phyloP scores from a whole-genome alignment of 1,140 invertebrate species.

The Samia ricini region DNA sequence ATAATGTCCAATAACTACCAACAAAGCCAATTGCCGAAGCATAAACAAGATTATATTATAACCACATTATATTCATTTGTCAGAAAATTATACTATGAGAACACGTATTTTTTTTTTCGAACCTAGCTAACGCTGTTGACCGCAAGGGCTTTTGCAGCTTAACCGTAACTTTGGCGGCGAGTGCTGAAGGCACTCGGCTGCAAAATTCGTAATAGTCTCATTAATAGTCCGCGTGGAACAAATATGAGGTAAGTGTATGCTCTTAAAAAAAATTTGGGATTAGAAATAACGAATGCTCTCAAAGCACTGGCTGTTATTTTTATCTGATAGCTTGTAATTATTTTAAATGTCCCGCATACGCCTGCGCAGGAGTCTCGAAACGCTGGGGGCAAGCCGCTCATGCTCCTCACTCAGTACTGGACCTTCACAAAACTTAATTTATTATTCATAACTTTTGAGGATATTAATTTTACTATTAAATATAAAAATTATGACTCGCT shows the following conservation, averaged over 20 bases:
- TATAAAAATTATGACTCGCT: background rate
- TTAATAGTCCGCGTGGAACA: constrained; percentile 48
- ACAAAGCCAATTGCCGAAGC: background rate
- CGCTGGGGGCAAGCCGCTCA: constrained; percentile 51
- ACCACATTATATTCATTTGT: constrained; percentile 8
- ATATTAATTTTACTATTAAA: background rate
- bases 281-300: constrained; percentile 76
- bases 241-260: constrained; percentile 60
- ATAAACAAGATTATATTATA: constrained; percentile 18
- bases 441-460: background rate
- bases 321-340: constrained; percentile 75
- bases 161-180: no score
- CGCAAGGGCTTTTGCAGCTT: no score
- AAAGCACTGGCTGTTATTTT: constrained; percentile 75
- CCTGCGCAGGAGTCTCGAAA: constrained; percentile 32
- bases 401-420: constrained; percentile 67
- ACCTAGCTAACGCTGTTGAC: no score
- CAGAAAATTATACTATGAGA: background rate
- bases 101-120: no score
- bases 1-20: background rate
- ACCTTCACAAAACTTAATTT: constrained; percentile 29
- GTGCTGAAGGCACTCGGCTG: no score
- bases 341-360: constrained; percentile 75
- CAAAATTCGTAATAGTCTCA: constrained; percentile 43
- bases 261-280: constrained; percentile 69